These are phyloP conservation scores for Drosophila albomicans DNA, from an alignment of 1,140 invertebrate genomes.

Conservation along the genomic window DNA sequence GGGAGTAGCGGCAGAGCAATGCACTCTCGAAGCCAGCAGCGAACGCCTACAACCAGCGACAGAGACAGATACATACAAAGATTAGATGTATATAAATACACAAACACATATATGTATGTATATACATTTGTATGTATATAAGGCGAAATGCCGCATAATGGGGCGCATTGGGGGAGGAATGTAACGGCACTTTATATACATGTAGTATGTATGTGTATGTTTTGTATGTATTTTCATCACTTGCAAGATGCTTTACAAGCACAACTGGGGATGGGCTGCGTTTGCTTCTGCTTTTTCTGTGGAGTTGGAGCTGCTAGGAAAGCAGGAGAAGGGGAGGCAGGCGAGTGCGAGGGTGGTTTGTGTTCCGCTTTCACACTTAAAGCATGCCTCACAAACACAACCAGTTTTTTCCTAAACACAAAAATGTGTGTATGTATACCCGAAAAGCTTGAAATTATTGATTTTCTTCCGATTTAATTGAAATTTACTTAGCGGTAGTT, in stretches of 20 bases:
- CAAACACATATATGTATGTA: conserved; percentile 3
- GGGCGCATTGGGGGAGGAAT: conserved; percentile 69
- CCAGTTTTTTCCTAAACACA: conserved; percentile 33
- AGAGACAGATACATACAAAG: conserved; percentile 45
- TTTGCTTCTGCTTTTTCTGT: conserved; percentile 12
- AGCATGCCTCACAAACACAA: conserved; percentile 56
- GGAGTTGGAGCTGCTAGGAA: conserved; percentile 31
- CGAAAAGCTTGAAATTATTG: conserved; percentile 71
- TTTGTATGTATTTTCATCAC: conserved; percentile 41
- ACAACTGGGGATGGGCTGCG: conserved; percentile 18
- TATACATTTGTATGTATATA: conserved; percentile 30
- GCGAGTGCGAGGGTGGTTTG: conserved; percentile 65
- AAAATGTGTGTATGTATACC: conserved; percentile 67
- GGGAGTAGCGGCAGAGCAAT: conserved; percentile 54
- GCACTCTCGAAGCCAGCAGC: conserved; percentile 56
- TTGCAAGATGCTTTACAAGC: conserved; percentile 48
- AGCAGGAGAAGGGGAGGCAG: background rate
- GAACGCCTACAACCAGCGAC: conserved; percentile 40
- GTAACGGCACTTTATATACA: conserved; percentile 47
- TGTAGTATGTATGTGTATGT: conserved; percentile 12
- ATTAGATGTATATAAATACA: conserved; percentile 48
- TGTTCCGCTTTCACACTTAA: conserved; percentile 64
- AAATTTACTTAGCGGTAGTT: conserved; percentile 42
- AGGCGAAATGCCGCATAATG: conserved; percentile 70
- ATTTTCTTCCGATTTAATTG: conserved; percentile 66